A percentile compares a stretch with the other conserved stretches of the same genome.
Conservation (phyloP, 2,888 invertebrate genomes). For the Orgyia antiqua region DNA sequence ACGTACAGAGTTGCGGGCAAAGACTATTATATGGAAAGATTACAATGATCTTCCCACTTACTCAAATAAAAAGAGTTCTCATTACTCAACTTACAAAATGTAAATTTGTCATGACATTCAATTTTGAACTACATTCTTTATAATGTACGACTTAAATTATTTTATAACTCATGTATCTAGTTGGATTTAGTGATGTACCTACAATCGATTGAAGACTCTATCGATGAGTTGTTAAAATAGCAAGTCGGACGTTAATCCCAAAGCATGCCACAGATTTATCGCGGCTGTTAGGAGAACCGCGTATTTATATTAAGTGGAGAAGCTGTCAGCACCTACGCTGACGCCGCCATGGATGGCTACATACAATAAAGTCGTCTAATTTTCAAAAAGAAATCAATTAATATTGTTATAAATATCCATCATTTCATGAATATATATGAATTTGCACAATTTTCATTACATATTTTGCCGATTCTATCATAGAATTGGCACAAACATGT, state of each 20-base stretch:
- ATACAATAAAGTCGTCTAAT: constrained; percentile 49
- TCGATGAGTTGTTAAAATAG: constrained; percentile 54
- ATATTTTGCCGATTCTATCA: no score
- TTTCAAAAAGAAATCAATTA: constrained; percentile 11
- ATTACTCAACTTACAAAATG: not conserved
- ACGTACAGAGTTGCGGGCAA: no score
- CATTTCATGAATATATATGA: not conserved
- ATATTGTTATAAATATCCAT: constrained; percentile 9
- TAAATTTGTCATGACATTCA: constrained; percentile 6
- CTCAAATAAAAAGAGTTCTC: constrained; percentile 27
- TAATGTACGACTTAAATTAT: constrained; percentile 18
- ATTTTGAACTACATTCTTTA: constrained; percentile 36
- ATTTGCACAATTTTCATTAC: no score
- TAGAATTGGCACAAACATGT: no score
- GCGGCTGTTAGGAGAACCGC: constrained; percentile 63
- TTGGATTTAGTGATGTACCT: constrained; percentile 30
- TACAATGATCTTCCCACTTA: no score
- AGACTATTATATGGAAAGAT: no score
- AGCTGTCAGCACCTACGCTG: constrained; percentile 74
- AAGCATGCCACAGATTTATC: constrained; percentile 61
- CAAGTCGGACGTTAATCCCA: constrained; percentile 47
- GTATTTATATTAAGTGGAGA: constrained; percentile 76
- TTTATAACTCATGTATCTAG: constrained; percentile 29
- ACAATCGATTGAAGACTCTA: constrained; percentile 54
- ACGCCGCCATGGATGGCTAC: constrained; percentile 59